Evolutionary conservation across 2,888 invertebrate species (phyloP).

Genomic region (Dicranocentrus wangi): DNA sequence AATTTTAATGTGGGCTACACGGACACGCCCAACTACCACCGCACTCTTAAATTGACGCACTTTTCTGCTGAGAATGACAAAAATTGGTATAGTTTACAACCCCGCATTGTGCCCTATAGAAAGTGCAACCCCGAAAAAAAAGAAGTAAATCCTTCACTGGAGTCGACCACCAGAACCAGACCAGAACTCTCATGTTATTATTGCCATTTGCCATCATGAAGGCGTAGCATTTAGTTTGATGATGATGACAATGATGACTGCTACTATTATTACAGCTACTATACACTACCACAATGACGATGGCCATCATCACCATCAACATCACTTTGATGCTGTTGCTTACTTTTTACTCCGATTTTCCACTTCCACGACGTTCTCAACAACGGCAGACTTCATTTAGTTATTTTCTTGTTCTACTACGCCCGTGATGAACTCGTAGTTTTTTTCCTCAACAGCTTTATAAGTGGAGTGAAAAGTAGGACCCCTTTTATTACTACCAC

Average conservation of each 20-base stretch:
- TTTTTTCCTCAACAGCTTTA: slow-evolving; percentile 17
- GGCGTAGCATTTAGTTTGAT: slow-evolving; percentile 26
- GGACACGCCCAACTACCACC: too few relatives aligned
- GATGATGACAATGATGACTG: slow-evolving; percentile 18
- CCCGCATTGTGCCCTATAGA: too few relatives aligned
- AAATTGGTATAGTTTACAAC: too few relatives aligned
- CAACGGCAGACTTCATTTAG: not conserved
- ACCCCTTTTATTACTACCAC: too few relatives aligned
- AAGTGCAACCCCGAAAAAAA: too few relatives aligned
- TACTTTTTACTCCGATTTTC: not conserved
- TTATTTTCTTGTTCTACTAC: not conserved
- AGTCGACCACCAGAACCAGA: too few relatives aligned
- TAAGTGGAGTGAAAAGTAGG: not conserved
- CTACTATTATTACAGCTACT: not conserved
- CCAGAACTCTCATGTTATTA: too few relatives aligned
- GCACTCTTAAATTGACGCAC: too few relatives aligned
- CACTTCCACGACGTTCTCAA: not conserved
- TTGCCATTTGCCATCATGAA: too few relatives aligned
- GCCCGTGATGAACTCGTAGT: not conserved
- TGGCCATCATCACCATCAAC: slow-evolving; percentile 11
- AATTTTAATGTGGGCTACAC: too few relatives aligned
- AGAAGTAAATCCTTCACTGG: too few relatives aligned
- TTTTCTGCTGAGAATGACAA: too few relatives aligned
- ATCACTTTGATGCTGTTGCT: slow-evolving; percentile 19
- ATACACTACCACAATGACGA: slow-evolving; percentile 25